A percentile compares a stretch with the other conserved stretches of the same genome.
These are phyloP conservation scores for Eilema griseolum DNA, from an alignment of 2,888 invertebrate genomes.

Conservation along the genomic window DNA sequence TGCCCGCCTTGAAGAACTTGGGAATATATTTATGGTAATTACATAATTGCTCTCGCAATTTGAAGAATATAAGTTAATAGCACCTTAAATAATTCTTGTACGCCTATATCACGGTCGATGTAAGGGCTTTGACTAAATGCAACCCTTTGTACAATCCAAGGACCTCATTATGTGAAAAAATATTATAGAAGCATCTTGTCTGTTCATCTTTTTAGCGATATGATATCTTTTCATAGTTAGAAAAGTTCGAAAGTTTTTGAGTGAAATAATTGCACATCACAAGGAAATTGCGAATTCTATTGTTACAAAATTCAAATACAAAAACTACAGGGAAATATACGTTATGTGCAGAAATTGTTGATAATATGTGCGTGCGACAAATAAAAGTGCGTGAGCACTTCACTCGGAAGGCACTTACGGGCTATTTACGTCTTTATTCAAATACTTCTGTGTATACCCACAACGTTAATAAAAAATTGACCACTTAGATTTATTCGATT, in stretches of 20 bases:
- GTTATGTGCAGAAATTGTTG: conserved; percentile 14
- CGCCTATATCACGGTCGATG: too few relatives aligned
- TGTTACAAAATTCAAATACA: conserved; percentile 31
- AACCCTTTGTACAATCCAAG: too few relatives aligned
- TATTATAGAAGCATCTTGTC: too few relatives aligned
- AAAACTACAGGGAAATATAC: conserved; percentile 41
- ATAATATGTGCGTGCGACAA: neutral
- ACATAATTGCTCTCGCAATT: too few relatives aligned
- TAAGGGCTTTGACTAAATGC: too few relatives aligned
- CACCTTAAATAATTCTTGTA: too few relatives aligned
- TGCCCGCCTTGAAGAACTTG: too few relatives aligned
- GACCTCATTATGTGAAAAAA: too few relatives aligned
- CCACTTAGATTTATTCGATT: neutral
- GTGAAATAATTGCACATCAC: conserved; percentile 8
- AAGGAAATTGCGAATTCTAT: conserved; percentile 37
- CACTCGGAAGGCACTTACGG: neutral
- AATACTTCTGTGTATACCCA: neutral
- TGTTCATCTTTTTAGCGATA: too few relatives aligned
- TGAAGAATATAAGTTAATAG: too few relatives aligned
- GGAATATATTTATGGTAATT: too few relatives aligned
- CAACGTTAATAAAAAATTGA: neutral
- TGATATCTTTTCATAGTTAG: neutral
- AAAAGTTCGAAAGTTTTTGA: neutral
- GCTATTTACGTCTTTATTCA: neutral
- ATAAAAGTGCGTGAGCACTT: conserved; percentile 4